Evolutionary conservation across 2,113 vertebrate species (phyloP), one percentile per base, ranked within the genome.

Genomic region (Atrichornis clamosus): DNA sequence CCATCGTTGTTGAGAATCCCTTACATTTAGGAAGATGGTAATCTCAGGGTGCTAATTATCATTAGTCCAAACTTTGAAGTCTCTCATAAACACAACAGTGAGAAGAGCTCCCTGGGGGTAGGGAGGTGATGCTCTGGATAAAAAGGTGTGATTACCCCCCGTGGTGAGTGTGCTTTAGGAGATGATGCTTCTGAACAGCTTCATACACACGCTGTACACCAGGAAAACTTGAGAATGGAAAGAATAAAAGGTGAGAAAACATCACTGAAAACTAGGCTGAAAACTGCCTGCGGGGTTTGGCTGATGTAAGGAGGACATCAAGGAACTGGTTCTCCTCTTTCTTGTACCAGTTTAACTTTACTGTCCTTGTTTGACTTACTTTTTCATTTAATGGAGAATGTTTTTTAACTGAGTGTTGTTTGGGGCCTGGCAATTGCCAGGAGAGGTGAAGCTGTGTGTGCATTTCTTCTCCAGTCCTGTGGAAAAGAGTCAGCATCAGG

Each of bases 161-260:
- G n/a, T 13, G 42, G 69, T 26, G 72, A 59, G 59, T 3, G 76
- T 46, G 47, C 73, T 75, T 53, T 50, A 41, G 50, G 89, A 81
- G 52, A 20, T 52, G 84, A 32, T 81, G 52, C 67, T 52, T 95
- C 83, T 80, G 67, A 63, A 26, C 73, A 6, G 33, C 59, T 85
- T 89, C 55, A 5, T 37, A 19, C 41, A 23, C 39, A 55, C 60
- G 35, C 50, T 88, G 7, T 11, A 5, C 27, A 49, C 37, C 44
- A 52, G 82, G 46, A 33, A 78, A 55, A 58, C 49, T 42, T 2
- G 72, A 84, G 56, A 87, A 84, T 23, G 44, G 68, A 69, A 84
- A 64, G 79, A 84, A 75, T 56, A 95, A 89, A 91, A 93, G 89
- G 81, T 94, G 89, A 85, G 91, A 82, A 94, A 95, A 68, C 19